A percentile compares a stretch with the other conserved stretches of the same genome.
phyloP scores from a whole-genome alignment of 2,888 invertebrate genomes.

The Drosophila pseudotakahashii region DNA sequence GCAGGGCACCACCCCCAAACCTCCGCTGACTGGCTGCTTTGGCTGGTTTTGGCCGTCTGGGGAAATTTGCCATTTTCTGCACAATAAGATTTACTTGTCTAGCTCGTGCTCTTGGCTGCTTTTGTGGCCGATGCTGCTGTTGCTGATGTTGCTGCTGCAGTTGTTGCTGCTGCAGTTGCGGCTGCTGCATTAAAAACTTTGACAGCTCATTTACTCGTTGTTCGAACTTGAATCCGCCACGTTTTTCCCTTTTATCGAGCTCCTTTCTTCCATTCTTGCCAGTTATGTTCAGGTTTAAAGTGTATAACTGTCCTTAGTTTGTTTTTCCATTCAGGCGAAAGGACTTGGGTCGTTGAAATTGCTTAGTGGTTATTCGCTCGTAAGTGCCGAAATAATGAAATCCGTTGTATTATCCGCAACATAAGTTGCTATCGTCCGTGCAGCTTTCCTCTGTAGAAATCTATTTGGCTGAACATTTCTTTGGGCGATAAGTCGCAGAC shows the following conservation, averaged over 20 bases:
- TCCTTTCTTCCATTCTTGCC: constrained; percentile 22
- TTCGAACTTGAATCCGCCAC: constrained; percentile 66
- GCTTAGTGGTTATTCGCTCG: constrained; percentile 76
- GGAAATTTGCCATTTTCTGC: constrained; percentile 83
- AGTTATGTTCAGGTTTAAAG: constrained; percentile 75
- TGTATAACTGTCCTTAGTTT: constrained; percentile 71
- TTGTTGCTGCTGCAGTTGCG: constrained; percentile 23
- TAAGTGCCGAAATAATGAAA: constrained; percentile 80
- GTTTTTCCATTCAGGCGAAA: constrained; percentile 49
- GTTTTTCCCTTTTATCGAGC: constrained; percentile 11
- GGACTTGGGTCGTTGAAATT: constrained; percentile 71
- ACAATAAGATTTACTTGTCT: constrained; percentile 83
- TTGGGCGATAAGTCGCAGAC: constrained; percentile 82
- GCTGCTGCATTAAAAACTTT: constrained; percentile 80
- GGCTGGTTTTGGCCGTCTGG: constrained; percentile 76
- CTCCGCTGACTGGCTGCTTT: constrained; percentile 35
- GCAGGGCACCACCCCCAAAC: constrained; percentile 34
- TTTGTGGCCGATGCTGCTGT: constrained; percentile 41
- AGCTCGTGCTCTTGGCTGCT: constrained; percentile 75
- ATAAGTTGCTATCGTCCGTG: constrained; percentile 66
- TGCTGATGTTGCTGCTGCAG: constrained; percentile 55
- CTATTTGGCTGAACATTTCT: constrained; percentile 75
- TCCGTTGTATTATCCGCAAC: constrained; percentile 77
- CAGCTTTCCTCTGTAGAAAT: constrained; percentile 49
- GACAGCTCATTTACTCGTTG: constrained; percentile 81